A percentile compares a stretch with the other conserved stretches of the same genome.
phyloP scores from a whole-genome alignment of 2,797 vertebrate genomes.

The Botia kubotai region DNA sequence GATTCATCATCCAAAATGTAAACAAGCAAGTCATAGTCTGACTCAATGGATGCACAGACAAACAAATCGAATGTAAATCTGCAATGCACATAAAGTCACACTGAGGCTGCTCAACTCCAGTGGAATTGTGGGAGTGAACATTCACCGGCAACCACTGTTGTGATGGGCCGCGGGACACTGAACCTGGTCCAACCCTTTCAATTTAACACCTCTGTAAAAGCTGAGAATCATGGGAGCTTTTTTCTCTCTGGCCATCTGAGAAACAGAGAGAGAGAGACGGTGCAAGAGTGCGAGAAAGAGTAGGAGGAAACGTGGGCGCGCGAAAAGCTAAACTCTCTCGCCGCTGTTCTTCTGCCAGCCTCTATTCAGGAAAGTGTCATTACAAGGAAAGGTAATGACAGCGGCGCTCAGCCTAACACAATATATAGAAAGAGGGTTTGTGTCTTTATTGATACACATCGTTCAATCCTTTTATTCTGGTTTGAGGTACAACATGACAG shows the following conservation, averaged over 20 bases:
- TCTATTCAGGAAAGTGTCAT: constrained; percentile 31
- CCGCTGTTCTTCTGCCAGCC: constrained; percentile 7
- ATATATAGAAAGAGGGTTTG: background rate
- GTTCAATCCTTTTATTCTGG: background rate
- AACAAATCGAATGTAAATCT: no score
- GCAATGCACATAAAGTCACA: background rate
- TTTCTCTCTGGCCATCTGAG: background rate
- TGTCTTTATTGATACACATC: background rate
- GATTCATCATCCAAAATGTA: constrained; percentile 16
- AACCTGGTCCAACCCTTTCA: background rate
- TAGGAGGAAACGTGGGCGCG: constrained; percentile 40
- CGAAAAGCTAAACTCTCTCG: constrained; percentile 38
- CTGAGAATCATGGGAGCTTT: constrained; percentile 39
- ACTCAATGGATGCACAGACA: constrained; percentile 31
- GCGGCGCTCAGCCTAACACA: background rate
- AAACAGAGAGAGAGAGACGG: constrained; percentile 7
- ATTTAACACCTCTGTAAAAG: constrained; percentile 36
- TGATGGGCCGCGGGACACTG: background rate
- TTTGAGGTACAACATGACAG: constrained; percentile 4
- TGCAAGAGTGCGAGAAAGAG: constrained; percentile 23
- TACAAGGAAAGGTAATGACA: constrained; percentile 12
- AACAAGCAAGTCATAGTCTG: background rate
- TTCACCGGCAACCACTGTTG: constrained; percentile 7
- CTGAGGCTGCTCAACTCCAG: constrained; percentile 8
- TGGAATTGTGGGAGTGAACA: constrained; percentile 32